Base-by-base conservation (phyloP, 2,797 vertebrate species). In the Bovichtus variegatus region DNA sequence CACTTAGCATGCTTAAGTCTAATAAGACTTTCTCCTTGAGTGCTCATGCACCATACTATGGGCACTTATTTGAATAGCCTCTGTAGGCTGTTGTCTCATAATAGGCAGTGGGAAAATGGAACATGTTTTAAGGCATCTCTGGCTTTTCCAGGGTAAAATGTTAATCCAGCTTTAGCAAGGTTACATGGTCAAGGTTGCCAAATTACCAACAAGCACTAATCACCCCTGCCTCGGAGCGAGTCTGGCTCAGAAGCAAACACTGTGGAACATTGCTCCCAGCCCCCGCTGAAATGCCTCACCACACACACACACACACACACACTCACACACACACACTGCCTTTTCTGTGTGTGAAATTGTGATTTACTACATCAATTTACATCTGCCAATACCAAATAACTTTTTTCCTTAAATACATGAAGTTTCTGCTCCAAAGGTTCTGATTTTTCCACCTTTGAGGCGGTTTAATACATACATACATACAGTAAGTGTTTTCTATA, bases 111-210 rank as follows among this genome's bases (percentile, higher is more conserved):
- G 90, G 84, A 88, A 92, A 91, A 90, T 90, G 86, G 87, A 92
- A 92, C 89, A 93, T 91, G 93, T 93, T 94, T 95, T 89, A 90
- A 93, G 93, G 92, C 93, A 82, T 93, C 90, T 93, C 84, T 78
- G 74, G 77, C 83, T 90, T 92, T 93, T 93, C 85, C 80, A 74
- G 91, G 86, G 63, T 88, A 90, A 94, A 93, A 94, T 92, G 93
- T 94, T 93, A 94, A 95, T 93, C 89, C 89, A 80, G 91, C 86
- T 91, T 93, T 82, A 93, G 93, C 88, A 94, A 94, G 92, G 94
- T 94, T 93, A 92, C 82, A 74, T 90, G 91, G 90, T 92, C 92
- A 94, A 95, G 93, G 94, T 94, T 94, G 92, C 92, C 93, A 94
- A 94, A 94, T 94, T 94, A 94, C 92, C 84, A 76, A 90, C 86